Evolutionary conservation across 1,140 invertebrate genomes (phyloP), one percentile per base, ranked within the genome.

Genomic region (Drosophila oshimai): DNA sequence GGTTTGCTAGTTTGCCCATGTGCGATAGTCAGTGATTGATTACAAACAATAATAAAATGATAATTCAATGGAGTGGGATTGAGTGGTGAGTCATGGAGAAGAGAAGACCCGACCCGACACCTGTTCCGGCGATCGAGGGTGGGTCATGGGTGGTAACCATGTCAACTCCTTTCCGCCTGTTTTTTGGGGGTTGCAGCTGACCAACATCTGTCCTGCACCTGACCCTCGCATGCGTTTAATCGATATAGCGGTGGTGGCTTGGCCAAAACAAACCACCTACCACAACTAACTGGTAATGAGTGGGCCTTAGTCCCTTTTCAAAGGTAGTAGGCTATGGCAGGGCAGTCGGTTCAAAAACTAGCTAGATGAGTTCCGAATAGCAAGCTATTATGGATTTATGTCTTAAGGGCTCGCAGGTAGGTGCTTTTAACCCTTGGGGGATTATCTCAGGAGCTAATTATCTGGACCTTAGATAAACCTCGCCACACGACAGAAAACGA

Each of bases 331-430:
- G 80, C 80, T 62, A 55, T 87, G 80, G 49, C 60, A 34, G 50
- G 53, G 22, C 71, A 55, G 61, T 80, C 80, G 41, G 47, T 33
- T 37, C 22, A 17, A 28, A 51, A 49, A 41, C 29, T 28, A 45
- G 29, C 37, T 62, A 55, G 70, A 81, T 87, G 77, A 73, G 78
- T 17, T 58, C 26, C 15, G 3, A 13, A 36, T 41, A 49, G 18
- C 12, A 31, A 54, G 57, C 54, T 88, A 90, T 83, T 79, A 90
- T 90, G 89, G 89, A 90, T 89, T 83, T 90, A 86, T 73, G 89
- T 88, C 79, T 90, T 13, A 55, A 65, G 53, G 89, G 89, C 51
- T 90, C 89, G 24, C 80, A 84, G 80, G 80, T 84, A 61, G 12
- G 80, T 61, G 7, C 1, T 7, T 18, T 1, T 10, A 12, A 10